These are phyloP conservation scores for Malurus melanocephalus DNA, from an alignment of 2,113 vertebrate genomes.

Conservation along the genomic window DNA sequence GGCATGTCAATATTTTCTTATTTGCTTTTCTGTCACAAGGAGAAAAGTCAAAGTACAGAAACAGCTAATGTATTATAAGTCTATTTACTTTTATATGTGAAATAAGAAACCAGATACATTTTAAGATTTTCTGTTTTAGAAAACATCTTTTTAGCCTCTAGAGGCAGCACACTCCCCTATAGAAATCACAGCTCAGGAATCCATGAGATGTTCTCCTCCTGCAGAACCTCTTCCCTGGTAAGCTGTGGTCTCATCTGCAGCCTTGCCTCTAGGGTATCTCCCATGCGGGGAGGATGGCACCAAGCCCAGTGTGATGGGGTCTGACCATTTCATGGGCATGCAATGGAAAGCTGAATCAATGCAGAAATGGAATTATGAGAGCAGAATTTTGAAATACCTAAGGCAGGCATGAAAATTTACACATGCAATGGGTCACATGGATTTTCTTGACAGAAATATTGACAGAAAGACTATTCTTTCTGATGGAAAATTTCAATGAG, in stretches of 20 bases:
- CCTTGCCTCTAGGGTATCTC: not conserved
- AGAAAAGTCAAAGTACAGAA: not conserved
- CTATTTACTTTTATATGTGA: not conserved
- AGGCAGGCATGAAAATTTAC: not conserved
- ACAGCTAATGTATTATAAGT: not conserved
- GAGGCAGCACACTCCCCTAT: not conserved
- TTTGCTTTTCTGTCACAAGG: not conserved
- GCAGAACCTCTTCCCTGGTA: not conserved
- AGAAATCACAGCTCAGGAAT: not conserved
- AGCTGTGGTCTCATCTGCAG: not conserved
- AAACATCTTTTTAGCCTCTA: not conserved
- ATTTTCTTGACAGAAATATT: not conserved
- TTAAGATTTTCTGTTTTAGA: not conserved
- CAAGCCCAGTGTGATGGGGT: not conserved
- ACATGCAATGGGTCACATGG: not conserved
- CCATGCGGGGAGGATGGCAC: not conserved
- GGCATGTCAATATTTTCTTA: not conserved
- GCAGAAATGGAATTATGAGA: not conserved
- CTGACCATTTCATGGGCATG: fast-evolving
- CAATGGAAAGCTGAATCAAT: not conserved
- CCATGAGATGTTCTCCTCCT: not conserved
- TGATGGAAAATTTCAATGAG: not conserved
- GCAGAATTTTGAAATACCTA: not conserved
- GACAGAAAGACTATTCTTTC: not conserved
- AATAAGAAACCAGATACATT: not conserved